Evolutionary conservation across 2,113 vertebrate genomes (phyloP), one percentile per base, ranked within the genome.

Genomic region (Siniperca chuatsi): DNA sequence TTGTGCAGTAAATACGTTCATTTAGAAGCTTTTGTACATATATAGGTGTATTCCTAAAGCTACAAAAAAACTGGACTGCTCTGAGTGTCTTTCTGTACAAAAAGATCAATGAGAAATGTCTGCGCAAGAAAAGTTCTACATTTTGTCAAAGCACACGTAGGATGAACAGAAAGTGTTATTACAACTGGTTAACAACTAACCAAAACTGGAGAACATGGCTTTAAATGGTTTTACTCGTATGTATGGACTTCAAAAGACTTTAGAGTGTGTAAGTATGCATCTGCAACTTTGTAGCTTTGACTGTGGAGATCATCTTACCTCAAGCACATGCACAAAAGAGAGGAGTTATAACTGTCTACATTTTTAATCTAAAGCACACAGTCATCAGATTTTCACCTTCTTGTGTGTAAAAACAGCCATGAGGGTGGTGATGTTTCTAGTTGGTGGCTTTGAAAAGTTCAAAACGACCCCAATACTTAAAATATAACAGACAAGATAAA

Each of bases 311-410:
- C 16, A n/a, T 42, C 4, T 15, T 23, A 42, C 4, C 35, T 55
- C 6, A 21, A 57, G 44, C 50, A 61, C 55, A 71, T 52, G 58
- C 57, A 80, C n/a, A 69, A 15, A 61, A 46, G 12, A 42, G 6
- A 23, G 6, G n/a, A 16, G 33, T 4, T 40, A 23, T 3, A 40
- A 42, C 23, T 16, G 23, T 64, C 16, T 6, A 8, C 12, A 40
- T 10, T 4, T 5, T 60, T 54, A 12, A 58, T 50, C 42, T n/a
- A 2, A 65, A 57, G 20, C 55, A 81, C 81, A 82, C 65, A 52
- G 10, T 62, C 48, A 66, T 67, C 23, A 66, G 42, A 87, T 57
- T 25, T 25, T 66, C 25, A 54, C 67, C 61, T 73, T 70, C 44
- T 8, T 60, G 42, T 72, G 78, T 69, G 71, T 48, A 48, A 69